Evolutionary conservation across 2,113 vertebrate genomes (phyloP), one percentile per base, ranked within the genome.

Genomic region (Microcebus ravelobensis): DNA sequence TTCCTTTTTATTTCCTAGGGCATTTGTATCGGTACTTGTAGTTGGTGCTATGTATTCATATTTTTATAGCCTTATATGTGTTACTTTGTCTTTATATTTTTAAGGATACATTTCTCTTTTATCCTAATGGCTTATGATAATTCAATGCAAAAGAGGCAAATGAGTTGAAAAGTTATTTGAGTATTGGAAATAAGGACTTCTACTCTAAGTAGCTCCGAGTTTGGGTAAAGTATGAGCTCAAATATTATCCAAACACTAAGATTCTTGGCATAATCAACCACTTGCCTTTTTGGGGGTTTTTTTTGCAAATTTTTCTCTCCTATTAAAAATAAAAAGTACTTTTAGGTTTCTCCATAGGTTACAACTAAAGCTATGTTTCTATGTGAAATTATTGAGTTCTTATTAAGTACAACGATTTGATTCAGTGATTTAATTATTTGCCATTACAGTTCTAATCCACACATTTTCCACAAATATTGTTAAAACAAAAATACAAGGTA

Each of bases 291-390:
- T 17, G 4, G 45, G 7, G 42, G 6, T 14, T 11, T 50, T 50
- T 91, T 96, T 84, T 74, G 45, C 27, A 93, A 77, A 80, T 68
- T 63, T 25, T 88, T 61, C 31, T 42, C 36, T 65, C 8, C 36
- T 11, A 34, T 20, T 55, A 34, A 68, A 63, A 76, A 52, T 15
- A 52, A 86, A 52, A 42, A 86, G 63, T 0, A 11, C 77, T 87
- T 87, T 88, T 48, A 89, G 63, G 14, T 57, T 96, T 79, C 50
- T 83, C 65, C 20, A 55, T 81, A 81, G n/a, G 13, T 95, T 85
- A 93, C 3, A 97, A 36, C 84, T 80, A 84, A 79, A 77, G 13
- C 5, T 59, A 79, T 55, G 89, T 91, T 93, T 21, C 36, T 63
- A 48, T n/a, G 82, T 39, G 82, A 91, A 85, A 34, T 90, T 18